phyloP scores from a whole-genome alignment of 2,888 invertebrate genomes.

The Therioaphis trifolii region DNA sequence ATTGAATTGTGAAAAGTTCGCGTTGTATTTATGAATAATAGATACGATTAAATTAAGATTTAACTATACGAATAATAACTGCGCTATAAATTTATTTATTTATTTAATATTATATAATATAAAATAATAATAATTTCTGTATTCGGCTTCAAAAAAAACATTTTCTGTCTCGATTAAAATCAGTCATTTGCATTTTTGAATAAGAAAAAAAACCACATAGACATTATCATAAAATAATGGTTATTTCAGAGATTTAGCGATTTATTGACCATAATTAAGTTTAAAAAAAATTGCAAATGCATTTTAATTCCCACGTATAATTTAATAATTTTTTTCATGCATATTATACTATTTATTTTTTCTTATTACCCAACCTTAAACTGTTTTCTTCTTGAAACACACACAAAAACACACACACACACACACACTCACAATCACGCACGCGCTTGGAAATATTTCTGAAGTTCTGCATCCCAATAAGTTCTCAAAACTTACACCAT shows the following conservation, averaged over 20 bases:
- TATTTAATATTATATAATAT: too few relatives aligned
- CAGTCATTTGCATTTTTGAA: background rate
- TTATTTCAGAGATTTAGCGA: background rate
- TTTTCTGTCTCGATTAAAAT: background rate
- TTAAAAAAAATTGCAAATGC: background rate
- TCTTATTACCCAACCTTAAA: background rate
- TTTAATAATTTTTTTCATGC: background rate
- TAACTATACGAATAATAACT: background rate
- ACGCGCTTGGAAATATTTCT: too few relatives aligned
- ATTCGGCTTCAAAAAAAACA: background rate
- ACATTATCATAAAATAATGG: background rate
- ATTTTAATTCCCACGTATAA: background rate
- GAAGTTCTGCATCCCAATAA: too few relatives aligned
- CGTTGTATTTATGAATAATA: too few relatives aligned
- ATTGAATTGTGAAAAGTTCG: too few relatives aligned
- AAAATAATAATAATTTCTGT: too few relatives aligned
- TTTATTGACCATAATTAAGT: background rate
- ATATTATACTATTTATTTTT: background rate
- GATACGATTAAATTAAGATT: too few relatives aligned
- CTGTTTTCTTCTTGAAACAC: too few relatives aligned
- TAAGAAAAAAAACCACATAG: background rate
- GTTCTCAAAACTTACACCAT: too few relatives aligned
- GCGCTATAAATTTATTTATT: too few relatives aligned
- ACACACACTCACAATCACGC: too few relatives aligned
- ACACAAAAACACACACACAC: too few relatives aligned